Evolutionary conservation across 2,113 vertebrate genomes (phyloP).

Genomic region (Onychostruthus taczanowskii): DNA sequence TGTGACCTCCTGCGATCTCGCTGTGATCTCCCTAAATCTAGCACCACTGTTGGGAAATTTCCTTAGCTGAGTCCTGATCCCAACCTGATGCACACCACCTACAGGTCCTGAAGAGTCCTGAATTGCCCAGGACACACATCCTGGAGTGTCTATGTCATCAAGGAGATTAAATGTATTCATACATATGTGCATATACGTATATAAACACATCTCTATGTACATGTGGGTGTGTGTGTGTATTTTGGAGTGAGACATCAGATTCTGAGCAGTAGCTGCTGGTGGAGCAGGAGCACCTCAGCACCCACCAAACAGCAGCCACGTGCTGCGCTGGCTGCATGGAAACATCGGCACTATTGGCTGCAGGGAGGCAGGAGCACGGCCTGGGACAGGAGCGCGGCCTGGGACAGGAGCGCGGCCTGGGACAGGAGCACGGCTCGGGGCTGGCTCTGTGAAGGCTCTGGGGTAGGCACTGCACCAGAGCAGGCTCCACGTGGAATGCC

Average conservation of each 20-base stretch:
- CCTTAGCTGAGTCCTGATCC: not conserved
- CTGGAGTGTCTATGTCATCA: not conserved
- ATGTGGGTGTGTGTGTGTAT: rapidly evolving
- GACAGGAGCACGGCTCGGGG: not conserved
- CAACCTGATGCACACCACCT: rapidly evolving
- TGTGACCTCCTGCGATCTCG: not conserved
- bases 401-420: rapidly evolving
- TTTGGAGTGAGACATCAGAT: not conserved
- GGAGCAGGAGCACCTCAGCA: not conserved
- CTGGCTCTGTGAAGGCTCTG: not conserved
- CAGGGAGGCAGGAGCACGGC: rapidly evolving
- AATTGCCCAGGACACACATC: not conserved
- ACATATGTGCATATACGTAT: rapidly evolving
- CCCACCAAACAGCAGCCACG: rapidly evolving
- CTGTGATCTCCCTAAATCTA: not conserved
- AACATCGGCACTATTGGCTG: rapidly evolving
- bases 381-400: not conserved
- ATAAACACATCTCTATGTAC: too few species aligned
- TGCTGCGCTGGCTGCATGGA: rapidly evolving
- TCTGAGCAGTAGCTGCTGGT: not conserved
- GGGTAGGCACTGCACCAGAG: rapidly evolving
- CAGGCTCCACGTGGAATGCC: rapidly evolving
- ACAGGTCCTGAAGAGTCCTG: not conserved
- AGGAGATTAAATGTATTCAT: not conserved
- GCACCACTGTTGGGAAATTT: not conserved